phyloP scores from a whole-genome alignment of 2,888 invertebrate species.

The Temnothorax unifasciatus region DNA sequence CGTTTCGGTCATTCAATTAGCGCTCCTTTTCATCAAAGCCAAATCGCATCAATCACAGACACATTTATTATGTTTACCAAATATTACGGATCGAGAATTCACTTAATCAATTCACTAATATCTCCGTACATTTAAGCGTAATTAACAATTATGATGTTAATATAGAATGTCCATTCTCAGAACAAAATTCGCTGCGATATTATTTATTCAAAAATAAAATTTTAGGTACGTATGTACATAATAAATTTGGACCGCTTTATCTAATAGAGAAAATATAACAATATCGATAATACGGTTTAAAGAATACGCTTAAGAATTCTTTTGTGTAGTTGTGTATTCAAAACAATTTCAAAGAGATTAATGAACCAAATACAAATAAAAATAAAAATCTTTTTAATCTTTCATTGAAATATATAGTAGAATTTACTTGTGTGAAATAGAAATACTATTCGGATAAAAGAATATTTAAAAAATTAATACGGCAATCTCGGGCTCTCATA shows the following conservation, averaged over 20 bases:
- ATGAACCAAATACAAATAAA: background rate
- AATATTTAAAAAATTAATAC: background rate
- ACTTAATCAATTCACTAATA: background rate
- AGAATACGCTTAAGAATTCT: background rate
- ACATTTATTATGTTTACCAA: background rate
- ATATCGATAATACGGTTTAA: background rate
- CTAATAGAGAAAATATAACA: background rate
- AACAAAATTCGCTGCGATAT: background rate
- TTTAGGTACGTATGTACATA: background rate
- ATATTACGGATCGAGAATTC: background rate
- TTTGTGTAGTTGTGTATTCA: background rate
- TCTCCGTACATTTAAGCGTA: background rate
- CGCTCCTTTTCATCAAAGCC: constrained; percentile 25
- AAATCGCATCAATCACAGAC: background rate
- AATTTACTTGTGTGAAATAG: background rate
- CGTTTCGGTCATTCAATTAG: background rate
- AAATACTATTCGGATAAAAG: background rate
- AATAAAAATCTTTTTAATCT: background rate
- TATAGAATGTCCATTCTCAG: background rate
- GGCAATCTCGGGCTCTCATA: background rate
- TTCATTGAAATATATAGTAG: background rate
- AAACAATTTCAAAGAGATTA: background rate
- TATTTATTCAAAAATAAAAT: constrained; percentile 10
- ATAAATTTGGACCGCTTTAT: background rate
- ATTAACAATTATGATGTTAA: background rate